Base-by-base conservation (phyloP, 2,113 vertebrate species). In the Polypterus bichir region DNA sequence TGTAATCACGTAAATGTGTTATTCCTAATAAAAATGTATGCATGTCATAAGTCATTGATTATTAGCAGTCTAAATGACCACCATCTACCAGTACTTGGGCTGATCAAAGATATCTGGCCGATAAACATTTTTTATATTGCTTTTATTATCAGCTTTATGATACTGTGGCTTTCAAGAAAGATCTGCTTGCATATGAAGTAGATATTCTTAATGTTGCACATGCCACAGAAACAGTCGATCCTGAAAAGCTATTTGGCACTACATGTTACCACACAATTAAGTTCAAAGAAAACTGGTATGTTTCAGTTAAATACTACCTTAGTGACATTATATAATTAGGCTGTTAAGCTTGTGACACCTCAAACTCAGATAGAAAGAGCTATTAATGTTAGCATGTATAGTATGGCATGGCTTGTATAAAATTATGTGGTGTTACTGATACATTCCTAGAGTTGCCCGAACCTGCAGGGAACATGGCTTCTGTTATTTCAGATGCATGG, bases 271-370 rank as follows among this genome's bases (percentile, higher is more conserved):
- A 58, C 46, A 46, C 57, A 58, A 7, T 44, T 58, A 58, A 27
- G 44, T 58, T 58, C 44, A 4, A 58, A 58, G 57, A 58, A 27
- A 10, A 58, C 57, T 46, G 46, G 27, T 27, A 58, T 58, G 57
- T 58, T 58, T 46, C 57, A 58, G 46, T 58, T 58, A 58, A 4
- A 9, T 58, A 58, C 57, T 7, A 58, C 27, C 57, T 58, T 44
- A 58, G 44, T n/a, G 57, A 58, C 11, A 44, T 4, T 45, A 58
- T 58, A 44, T 27, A 58, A 44, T 58, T 58, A 46, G 46, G 10
- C 57, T 58, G 57, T 58, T 58, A 58, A 58, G 57, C 57, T 58
- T 27, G 57, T 44, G 57, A 58, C 46, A 58, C 10, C 10, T 58
- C 10, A 58, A 58, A 44, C 27, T 58, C 57, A 45, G 10, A 45